Conservation (phyloP, 1,140 invertebrate species). For the Camponotus pennsylvanicus region DNA sequence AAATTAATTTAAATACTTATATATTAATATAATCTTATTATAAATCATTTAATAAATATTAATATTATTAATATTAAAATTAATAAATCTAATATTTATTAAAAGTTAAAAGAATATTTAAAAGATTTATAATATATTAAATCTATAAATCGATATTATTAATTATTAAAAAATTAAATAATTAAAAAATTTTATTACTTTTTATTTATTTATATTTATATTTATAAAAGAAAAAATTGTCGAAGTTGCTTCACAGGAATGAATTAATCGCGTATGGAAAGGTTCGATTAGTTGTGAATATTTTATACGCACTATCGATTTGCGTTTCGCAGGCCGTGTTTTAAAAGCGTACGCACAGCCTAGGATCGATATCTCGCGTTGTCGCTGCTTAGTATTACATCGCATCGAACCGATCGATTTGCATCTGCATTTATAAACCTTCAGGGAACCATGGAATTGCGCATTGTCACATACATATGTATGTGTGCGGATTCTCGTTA, state of each 20-base stretch:
- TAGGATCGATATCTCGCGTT: slow-evolving; percentile 40
- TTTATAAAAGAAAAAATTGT: not conserved
- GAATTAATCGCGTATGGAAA: not conserved
- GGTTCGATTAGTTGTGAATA: not conserved
- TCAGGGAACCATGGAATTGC: not conserved
- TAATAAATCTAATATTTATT: too few species aligned
- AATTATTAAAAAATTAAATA: too few species aligned
- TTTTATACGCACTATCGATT: not conserved
- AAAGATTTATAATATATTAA: too few species aligned
- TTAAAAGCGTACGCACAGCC: not conserved
- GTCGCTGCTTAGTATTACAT: slow-evolving; percentile 16
- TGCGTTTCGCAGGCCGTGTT: not conserved
- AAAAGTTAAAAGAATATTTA: too few species aligned
- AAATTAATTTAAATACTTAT: too few species aligned
- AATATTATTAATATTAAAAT: too few species aligned
- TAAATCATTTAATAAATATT: too few species aligned
- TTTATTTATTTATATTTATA: too few species aligned
- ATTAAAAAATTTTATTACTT: too few species aligned
- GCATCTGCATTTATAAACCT: slow-evolving; percentile 42
- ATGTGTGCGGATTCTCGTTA: not conserved
- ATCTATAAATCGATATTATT: too few species aligned
- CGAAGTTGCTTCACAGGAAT: not conserved
- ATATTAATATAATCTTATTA: too few species aligned
- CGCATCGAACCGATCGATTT: slow-evolving; percentile 33
- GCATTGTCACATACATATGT: not conserved